These are phyloP conservation scores for Poicephalus meyeri DNA, from an alignment of 2,113 vertebrate species.

Conservation along the genomic window DNA sequence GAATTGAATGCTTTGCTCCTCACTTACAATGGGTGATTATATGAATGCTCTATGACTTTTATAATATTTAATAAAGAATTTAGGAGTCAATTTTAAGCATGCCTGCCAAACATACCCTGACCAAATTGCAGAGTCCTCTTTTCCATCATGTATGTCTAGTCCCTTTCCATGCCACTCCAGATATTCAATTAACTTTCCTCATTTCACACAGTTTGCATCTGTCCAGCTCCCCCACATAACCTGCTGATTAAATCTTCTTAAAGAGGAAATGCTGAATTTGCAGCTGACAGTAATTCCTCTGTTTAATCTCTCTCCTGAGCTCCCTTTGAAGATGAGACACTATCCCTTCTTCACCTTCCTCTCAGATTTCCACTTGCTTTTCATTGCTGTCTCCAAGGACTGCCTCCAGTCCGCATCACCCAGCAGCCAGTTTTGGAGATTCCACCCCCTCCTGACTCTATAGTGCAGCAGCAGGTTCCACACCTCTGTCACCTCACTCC, in stretches of 20 bases:
- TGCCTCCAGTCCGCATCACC: not conserved
- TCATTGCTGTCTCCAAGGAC: not conserved
- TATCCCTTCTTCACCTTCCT: not conserved
- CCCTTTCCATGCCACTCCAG: not conserved
- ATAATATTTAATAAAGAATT: not conserved
- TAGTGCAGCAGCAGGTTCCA: fast-evolving
- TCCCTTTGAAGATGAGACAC: not conserved
- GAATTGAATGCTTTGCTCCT: not conserved
- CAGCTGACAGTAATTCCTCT: not conserved
- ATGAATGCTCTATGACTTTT: not conserved
- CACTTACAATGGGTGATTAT: not conserved
- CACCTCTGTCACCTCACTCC: not conserved
- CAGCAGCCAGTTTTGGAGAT: not conserved
- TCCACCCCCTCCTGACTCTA: fast-evolving
- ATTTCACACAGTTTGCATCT: not conserved
- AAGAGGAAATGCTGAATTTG: constrained; percentile 17
- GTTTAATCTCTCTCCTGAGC: not conserved
- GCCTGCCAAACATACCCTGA: not conserved
- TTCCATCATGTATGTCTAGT: not conserved
- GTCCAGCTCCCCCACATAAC: not conserved
- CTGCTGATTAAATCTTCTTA: not conserved
- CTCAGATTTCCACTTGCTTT: not conserved
- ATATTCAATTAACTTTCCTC: not conserved
- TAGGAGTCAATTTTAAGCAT: not conserved
- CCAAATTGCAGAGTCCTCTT: not conserved